These are phyloP conservation scores for Microcebus murinus DNA, from an alignment of 2,113 vertebrate genomes.

Conservation along the genomic window DNA sequence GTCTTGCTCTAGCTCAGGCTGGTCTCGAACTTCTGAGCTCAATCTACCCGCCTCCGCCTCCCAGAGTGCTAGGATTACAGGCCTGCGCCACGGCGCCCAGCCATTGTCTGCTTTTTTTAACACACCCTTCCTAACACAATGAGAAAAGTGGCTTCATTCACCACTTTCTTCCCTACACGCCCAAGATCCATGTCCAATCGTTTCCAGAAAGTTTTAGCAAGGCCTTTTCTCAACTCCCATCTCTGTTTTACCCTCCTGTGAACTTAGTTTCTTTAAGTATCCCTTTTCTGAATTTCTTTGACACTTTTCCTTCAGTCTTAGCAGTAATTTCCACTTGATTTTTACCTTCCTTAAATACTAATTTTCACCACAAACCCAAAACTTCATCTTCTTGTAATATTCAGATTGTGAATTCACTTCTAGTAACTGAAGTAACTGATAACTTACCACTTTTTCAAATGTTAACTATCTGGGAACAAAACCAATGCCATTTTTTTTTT, in stretches of 20 bases:
- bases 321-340: not conserved
- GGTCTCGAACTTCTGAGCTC: too few species aligned
- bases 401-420: not conserved
- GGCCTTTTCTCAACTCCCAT: not conserved
- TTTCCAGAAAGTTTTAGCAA: not conserved
- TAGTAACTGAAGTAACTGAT: not conserved
- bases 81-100: too few species aligned
- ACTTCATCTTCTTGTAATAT: conserved; percentile 21
- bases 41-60: too few species aligned
- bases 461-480: not conserved
- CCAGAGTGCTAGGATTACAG: too few species aligned
- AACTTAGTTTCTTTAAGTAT: conserved; percentile 12
- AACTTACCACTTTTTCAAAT: not conserved
- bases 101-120: not conserved
- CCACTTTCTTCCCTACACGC: not conserved
- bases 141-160: not conserved
- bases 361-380: conserved; percentile 45
- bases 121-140: not conserved
- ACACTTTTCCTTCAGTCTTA: not conserved
- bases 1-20: too few species aligned
- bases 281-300: not conserved
- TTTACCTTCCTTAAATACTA: conserved; percentile 44
- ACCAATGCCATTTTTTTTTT: not conserved
- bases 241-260: not conserved
- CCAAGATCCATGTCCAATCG: not conserved